Evolutionary conservation across 2,113 vertebrate genomes (phyloP), one percentile per base, ranked within the genome.

Genomic region (Labeo rohita): DNA sequence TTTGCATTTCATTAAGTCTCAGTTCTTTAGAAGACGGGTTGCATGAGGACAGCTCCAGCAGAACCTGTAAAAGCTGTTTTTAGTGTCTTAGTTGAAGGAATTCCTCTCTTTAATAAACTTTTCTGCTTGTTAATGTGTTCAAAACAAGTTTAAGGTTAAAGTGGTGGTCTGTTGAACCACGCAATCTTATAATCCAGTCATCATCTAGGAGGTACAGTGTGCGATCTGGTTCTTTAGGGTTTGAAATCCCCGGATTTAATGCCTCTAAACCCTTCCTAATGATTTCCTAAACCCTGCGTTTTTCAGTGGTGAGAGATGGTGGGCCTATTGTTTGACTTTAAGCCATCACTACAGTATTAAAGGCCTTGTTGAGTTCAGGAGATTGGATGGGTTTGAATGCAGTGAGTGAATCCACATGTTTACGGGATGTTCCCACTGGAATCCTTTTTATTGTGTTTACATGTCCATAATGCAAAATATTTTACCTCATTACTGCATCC

Each of bases 241-340:
- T 47, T 34, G 72, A 49, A 76, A 76, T 76, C 74, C 47, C 43
- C 23, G 43, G 72, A n/a, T 74, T 74, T 74, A 74, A 49, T n/a
- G 43, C 72, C 47, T 49, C 23, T 76, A 52, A 76, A 28, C 45
- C 47, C 74, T 28, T 76, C n/a, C 74, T 76, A 76, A 76, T 76
- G 73, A 76, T 52, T 77, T 36, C n/a, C 23, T 77, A 54, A 77
- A 77, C 6, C 56, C 78, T 4, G 28, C 1, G 18, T 80, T 65
- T 36, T 77, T 9, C 74, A 77, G 3, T 2, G 23, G 49, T 50
- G 74, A 76, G 74, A 76, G 74, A 77, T 4, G 23, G 1, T n/a
- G 56, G 56, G 39, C 34, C 21, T 80, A 16, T 80, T 80, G 59
- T 65, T 65, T 65, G 43, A 63, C 3, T 63, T n/a, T 80, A 80